Percentiles rank a stretch among this genome's conserved stretches.
These are phyloP conservation scores for Nomada fucata DNA, from an alignment of 2,888 invertebrate species.

Conservation along the genomic window DNA sequence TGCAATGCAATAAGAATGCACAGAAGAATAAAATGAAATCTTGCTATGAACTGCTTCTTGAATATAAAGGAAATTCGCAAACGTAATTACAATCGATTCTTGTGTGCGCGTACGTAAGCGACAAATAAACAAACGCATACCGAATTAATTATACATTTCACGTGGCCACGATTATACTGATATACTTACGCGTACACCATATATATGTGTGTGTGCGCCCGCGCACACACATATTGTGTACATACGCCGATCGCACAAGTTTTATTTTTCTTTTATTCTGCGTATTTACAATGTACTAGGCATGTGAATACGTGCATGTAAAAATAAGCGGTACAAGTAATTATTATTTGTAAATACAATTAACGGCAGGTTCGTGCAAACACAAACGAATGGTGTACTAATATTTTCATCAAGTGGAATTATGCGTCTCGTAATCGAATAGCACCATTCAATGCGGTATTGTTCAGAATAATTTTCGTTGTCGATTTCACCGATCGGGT, in stretches of 20 bases:
- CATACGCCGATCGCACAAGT: slow-evolving; percentile 52
- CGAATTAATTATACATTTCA: slow-evolving; percentile 48
- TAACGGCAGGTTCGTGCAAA: slow-evolving; percentile 41
- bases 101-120: slow-evolving; percentile 38
- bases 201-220: slow-evolving; percentile 17
- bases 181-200: slow-evolving; percentile 31
- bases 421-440: not conserved
- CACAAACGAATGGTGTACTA: slow-evolving; percentile 42
- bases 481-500: slow-evolving; percentile 8
- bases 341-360: slow-evolving; percentile 68
- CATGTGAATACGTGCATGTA: slow-evolving; percentile 60
- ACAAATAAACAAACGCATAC: slow-evolving; percentile 36
- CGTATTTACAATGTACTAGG: slow-evolving; percentile 39
- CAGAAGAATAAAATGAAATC: not conserved
- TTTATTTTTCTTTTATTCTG: slow-evolving; percentile 59
- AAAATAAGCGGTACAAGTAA: slow-evolving; percentile 54
- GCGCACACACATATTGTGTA: slow-evolving; percentile 9
- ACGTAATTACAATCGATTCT: slow-evolving; percentile 42
- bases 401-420: slow-evolving; percentile 17
- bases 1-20: slow-evolving; percentile 35
- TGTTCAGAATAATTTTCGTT: not conserved
- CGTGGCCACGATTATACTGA: slow-evolving; percentile 52
- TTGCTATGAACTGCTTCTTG: slow-evolving; percentile 35
- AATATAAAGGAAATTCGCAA: slow-evolving; percentile 40
- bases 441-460: not conserved